Evolutionary conservation across 1,140 invertebrate species (phyloP), one percentile per base, ranked within the genome.

Genomic region (Aporrectodea caliginosa): DNA sequence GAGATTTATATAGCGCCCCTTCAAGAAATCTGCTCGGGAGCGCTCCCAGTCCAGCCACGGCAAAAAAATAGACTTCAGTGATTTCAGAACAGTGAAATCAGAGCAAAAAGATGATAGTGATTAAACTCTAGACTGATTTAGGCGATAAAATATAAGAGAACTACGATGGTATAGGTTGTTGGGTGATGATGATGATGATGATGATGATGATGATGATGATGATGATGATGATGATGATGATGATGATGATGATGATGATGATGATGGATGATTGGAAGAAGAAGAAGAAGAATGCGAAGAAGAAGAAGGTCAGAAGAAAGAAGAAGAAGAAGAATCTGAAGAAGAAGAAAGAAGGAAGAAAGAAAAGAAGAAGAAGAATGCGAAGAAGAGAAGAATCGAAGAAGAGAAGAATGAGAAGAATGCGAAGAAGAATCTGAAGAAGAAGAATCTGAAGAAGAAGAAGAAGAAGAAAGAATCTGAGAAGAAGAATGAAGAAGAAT

Each of bases 201-300:
- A 58, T 58, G 43, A 58, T 58, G 43, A 58, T 58, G 43, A 58
- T 58, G 43, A 58, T 58, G 43, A 58, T 58, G 43, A 58, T 58
- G 43, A 58, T 58, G 43, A 58, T 58, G 43, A 58, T 58, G 43
- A 58, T 58, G 43, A 58, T 58, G 43, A 58, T 58, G 43, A 12
- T 58, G 43, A 58, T 58, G 43, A 58, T 58, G 43, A 58, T 58
- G 43, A 58, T 58, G 43, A 58, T 58, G 43, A 58, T 58, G 43
- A 58, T 58, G 43, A 58, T 58, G 43, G 22, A 12, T 6, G 22
- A 12, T 6, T 12, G 22, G 43, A 58, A 58, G 22, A 58, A 22
- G 43, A 58, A 58, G 43, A 58, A 58, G 43, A 58, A 58, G 43
- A 58, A 58, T 6, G 22, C 6, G 43, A 58, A 58, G 43, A 58